Evolutionary conservation across 2,888 invertebrate species (phyloP).

Genomic region (Limnephilus rhombicus): DNA sequence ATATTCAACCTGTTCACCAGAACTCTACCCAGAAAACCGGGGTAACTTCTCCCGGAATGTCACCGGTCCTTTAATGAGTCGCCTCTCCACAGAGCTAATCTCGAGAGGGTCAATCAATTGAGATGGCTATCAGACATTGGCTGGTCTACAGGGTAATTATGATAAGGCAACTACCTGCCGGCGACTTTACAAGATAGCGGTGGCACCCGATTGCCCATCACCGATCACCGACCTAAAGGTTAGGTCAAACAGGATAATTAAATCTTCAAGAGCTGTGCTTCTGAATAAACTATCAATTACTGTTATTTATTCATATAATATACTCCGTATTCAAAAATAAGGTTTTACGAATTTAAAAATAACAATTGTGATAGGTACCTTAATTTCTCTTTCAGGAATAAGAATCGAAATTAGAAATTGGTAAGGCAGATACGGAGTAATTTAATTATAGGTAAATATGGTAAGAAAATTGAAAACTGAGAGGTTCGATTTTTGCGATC

Average conservation of each 20-base stretch:
- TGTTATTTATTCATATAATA: background rate
- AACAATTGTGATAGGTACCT: background rate
- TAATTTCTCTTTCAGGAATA: too few relatives aligned
- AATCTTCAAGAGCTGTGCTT: background rate
- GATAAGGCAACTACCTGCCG: conserved; percentile 36
- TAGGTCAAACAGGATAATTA: conserved; percentile 38
- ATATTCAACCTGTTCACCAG: background rate
- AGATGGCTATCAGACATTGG: conserved; percentile 50
- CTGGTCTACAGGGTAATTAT: conserved; percentile 49
- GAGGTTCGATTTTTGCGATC: too few relatives aligned
- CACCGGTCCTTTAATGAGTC: conserved; percentile 41
- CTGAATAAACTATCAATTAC: conserved; percentile 2
- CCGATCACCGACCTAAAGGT: background rate
- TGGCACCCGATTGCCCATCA: conserved; percentile 28
- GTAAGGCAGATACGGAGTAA: too few relatives aligned
- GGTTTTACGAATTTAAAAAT: background rate
- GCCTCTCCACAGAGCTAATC: conserved; percentile 21
- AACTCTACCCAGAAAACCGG: background rate
- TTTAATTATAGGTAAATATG: too few relatives aligned
- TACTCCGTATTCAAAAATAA: background rate
- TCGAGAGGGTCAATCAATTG: conserved; percentile 47
- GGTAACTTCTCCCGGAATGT: conserved; percentile 36
- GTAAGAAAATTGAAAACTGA: too few relatives aligned
- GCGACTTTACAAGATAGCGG: background rate
- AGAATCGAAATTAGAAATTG: too few relatives aligned